These are phyloP conservation scores for Podarcis raffonei DNA, from an alignment of 2,113 vertebrate species.

Conservation along the genomic window DNA sequence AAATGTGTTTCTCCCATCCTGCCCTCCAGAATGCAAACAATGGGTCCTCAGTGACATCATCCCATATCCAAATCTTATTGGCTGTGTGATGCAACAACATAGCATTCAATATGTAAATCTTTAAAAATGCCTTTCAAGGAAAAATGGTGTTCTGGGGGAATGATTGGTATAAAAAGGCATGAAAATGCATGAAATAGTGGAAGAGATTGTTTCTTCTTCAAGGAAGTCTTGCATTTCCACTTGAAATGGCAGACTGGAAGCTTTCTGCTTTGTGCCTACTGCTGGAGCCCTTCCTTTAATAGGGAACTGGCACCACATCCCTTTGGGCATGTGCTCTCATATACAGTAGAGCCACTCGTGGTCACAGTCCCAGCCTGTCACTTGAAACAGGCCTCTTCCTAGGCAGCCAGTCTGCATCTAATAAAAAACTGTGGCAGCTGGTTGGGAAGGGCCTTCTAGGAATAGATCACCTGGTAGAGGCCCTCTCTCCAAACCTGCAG, in stretches of 20 bases:
- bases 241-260: neutral
- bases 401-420: neutral
- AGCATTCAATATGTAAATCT: neutral
- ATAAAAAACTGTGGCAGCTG: neutral
- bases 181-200: neutral
- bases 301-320: no score
- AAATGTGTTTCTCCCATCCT: neutral
- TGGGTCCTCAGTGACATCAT: neutral
- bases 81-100: neutral
- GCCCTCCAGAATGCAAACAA: neutral
- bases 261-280: neutral
- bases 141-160: neutral
- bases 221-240: neutral
- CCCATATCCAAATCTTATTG: neutral
- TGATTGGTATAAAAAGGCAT: neutral
- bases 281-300: neutral
- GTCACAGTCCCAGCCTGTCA: neutral
- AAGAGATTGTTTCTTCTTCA: neutral
- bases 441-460: neutral
- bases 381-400: neutral
- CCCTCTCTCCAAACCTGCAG: neutral
- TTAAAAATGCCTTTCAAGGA: neutral
- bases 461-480: neutral
- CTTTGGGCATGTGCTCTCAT: neutral
- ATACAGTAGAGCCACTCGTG: neutral